Conservation (phyloP, 2,797 vertebrate genomes). For the Epinephelus malabaricus region DNA sequence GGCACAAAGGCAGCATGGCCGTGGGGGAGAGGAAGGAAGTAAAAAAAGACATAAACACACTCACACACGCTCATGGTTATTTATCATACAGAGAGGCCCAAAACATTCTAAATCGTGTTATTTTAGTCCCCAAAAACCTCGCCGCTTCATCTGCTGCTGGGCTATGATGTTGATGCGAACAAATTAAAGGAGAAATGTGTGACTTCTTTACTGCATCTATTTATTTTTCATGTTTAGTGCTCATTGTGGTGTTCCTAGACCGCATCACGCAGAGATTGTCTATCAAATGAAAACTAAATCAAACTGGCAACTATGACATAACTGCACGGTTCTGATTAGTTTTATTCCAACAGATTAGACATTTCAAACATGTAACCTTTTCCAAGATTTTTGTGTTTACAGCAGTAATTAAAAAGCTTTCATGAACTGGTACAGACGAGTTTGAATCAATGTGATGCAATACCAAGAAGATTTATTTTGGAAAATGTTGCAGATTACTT, state of each 20-base stretch:
- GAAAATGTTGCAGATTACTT: constrained; percentile 11
- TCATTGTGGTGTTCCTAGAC: background rate
- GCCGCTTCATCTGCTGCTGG: constrained; percentile 3
- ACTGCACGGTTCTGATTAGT: background rate
- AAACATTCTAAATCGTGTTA: constrained; percentile 30
- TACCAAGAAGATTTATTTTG: background rate
- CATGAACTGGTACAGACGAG: background rate
- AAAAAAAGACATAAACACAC: constrained; percentile 19
- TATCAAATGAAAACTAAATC: background rate
- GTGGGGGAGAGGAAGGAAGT: constrained; percentile 8
- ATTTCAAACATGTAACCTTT: background rate
- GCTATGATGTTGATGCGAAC: constrained; percentile 26
- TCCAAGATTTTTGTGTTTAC: background rate
- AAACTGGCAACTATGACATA: background rate
- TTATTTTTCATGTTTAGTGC: background rate
- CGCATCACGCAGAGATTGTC: background rate
- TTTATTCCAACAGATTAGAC: background rate
- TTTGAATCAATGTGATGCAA: constrained; percentile 7
- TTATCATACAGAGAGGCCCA: constrained; percentile 30
- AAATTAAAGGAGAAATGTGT: constrained; percentile 36
- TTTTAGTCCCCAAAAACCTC: constrained; percentile 23
- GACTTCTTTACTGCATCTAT: constrained; percentile 23
- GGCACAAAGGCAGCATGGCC: constrained; percentile 56
- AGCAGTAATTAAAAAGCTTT: background rate
- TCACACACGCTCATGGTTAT: constrained; percentile 38